These are phyloP conservation scores for Lamellibrachia satsuma DNA, from an alignment of 2,888 invertebrate genomes.

Conservation along the genomic window DNA sequence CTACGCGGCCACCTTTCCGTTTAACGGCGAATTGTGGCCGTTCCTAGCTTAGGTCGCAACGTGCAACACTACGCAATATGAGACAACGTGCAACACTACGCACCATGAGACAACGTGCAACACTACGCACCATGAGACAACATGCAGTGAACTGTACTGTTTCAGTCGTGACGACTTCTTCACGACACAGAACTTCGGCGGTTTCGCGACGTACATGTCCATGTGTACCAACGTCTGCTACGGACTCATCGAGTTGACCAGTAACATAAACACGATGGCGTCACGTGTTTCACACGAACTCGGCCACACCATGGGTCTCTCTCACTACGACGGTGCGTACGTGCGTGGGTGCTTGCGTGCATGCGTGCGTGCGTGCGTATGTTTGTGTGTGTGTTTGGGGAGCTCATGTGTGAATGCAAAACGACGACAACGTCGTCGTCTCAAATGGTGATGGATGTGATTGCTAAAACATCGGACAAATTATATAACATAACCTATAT, in stretches of 20 bases:
- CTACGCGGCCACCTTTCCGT: no score
- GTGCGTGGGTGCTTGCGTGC: background rate
- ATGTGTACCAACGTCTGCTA: conserved; percentile 17
- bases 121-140: background rate
- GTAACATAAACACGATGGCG: background rate
- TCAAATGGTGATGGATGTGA: no score
- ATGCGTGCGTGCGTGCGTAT: no score
- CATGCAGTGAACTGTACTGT: background rate
- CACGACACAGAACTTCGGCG: background rate
- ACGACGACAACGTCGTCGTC: no score
- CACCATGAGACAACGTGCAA: no score
- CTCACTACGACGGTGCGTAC: conserved; percentile 18
- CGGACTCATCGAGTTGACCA: conserved; percentile 19
- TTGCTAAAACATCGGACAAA: background rate
- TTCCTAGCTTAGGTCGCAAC: no score
- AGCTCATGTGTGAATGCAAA: no score
- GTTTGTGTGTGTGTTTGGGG: no score
- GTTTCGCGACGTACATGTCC: conserved; percentile 14
- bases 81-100: no score
- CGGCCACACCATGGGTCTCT: conserved; percentile 19
- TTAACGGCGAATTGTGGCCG: no score
- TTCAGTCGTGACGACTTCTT: conserved; percentile 19
- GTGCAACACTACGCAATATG: no score
- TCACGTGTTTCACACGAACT: conserved; percentile 18
- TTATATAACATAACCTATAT: background rate